phyloP scores from a whole-genome alignment of 2,888 invertebrate species.

The Tiliacea aurago region DNA sequence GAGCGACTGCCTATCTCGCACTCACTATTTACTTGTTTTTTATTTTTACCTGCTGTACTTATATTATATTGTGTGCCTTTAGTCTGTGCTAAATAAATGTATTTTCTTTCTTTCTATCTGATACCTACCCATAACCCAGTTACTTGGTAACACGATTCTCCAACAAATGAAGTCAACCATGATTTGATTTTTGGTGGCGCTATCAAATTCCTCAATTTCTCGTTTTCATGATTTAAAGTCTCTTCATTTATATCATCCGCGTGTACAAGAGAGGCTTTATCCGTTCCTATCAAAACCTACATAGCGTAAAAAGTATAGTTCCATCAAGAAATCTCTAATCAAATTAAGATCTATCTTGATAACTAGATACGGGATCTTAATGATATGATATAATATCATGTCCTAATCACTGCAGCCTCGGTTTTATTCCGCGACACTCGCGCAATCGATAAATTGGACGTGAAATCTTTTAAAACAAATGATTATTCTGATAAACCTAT shows the following conservation, averaged over 20 bases:
- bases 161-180: background rate
- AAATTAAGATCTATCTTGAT: slow-evolving; percentile 15
- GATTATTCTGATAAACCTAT: slow-evolving; percentile 30
- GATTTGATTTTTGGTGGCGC: background rate
- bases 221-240: background rate
- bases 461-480: slow-evolving; percentile 29
- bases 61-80: too few species aligned
- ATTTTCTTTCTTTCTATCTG: too few species aligned
- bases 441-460: slow-evolving; percentile 44
- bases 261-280: slow-evolving; percentile 5
- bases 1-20: too few species aligned
- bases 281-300: slow-evolving; percentile 16
- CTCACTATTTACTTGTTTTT: too few species aligned
- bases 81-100: too few species aligned
- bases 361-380: slow-evolving; percentile 14
- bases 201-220: background rate
- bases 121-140: background rate
- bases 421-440: slow-evolving; percentile 21
- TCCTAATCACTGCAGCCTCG: slow-evolving; percentile 13
- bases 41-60: too few species aligned
- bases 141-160: background rate
- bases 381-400: slow-evolving; percentile 25
- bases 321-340: background rate
- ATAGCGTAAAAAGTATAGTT: slow-evolving; percentile 5
- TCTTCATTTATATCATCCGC: background rate